Evolutionary conservation across 1,140 invertebrate genomes (phyloP).

Genomic region (Atopsyche davidsoni): DNA sequence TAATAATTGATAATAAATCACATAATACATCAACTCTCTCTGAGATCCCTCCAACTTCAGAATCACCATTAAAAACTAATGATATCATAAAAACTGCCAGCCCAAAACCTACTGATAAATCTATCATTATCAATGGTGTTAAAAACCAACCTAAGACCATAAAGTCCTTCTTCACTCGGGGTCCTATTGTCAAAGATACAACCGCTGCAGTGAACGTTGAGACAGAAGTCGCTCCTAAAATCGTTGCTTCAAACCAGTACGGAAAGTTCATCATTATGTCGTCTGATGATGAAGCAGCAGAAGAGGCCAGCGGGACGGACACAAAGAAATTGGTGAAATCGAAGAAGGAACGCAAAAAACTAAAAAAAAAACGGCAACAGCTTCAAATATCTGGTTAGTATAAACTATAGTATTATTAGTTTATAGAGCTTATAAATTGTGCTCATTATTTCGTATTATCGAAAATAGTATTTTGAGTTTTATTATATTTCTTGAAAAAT

Average conservation of each 20-base stretch:
- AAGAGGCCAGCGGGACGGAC: not conserved
- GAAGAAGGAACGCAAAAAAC: conserved; percentile 16
- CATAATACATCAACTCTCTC: too few relatives aligned
- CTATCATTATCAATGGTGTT: not conserved
- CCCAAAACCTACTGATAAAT: not conserved
- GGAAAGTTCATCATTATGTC: conserved; percentile 21
- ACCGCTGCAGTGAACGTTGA: not conserved
- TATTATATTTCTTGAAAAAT: too few relatives aligned
- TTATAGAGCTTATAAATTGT: not conserved
- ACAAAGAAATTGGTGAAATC: conserved; percentile 25
- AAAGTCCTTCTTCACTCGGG: not conserved
- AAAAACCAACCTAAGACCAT: not conserved
- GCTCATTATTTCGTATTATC: not conserved
- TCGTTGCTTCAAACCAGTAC: conserved; percentile 1
- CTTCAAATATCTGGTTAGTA: conserved; percentile 25
- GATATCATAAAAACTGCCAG: not conserved
- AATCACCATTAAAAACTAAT: not conserved
- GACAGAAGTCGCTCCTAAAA: not conserved
- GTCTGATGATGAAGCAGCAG: conserved; percentile 10
- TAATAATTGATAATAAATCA: too few relatives aligned
- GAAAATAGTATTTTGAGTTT: too few relatives aligned
- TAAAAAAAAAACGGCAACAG: conserved; percentile 13
- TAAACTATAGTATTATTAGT: not conserved
- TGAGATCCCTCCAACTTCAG: not conserved
- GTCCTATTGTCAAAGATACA: not conserved